phyloP scores from a whole-genome alignment of 64 coral and sea anemone genomes.

The Acropora yongei region DNA sequence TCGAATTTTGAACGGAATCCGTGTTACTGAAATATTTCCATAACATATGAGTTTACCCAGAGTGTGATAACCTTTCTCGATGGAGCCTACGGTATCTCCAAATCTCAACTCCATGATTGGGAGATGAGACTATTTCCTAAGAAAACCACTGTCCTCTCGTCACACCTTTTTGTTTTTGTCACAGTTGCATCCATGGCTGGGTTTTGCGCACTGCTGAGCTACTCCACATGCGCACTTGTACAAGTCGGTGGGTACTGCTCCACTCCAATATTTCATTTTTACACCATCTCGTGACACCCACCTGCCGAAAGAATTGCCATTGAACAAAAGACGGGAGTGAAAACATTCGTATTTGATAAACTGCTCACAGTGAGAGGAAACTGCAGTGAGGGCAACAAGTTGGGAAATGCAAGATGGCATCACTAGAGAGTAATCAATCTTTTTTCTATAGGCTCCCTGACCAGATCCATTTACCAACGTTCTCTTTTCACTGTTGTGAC shows the following conservation, averaged over 20 bases:
- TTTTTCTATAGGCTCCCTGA: background rate
- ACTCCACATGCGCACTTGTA: slow-evolving; percentile 25
- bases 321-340: background rate
- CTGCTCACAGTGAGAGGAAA: slow-evolving; percentile 50
- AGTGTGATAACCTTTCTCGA: background rate
- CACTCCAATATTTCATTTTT: slow-evolving; percentile 18
- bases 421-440: slow-evolving; percentile 8
- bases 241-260: background rate
- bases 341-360: slow-evolving; percentile 45
- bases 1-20: too few relatives aligned
- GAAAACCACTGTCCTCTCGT: slow-evolving; percentile 16
- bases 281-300: slow-evolving; percentile 13
- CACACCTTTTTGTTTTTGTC: background rate
- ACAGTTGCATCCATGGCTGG: slow-evolving; percentile 24
- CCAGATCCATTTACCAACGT: background rate
- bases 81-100: background rate
- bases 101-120: background rate
- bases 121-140: background rate
- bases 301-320: background rate
- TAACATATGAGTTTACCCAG: too few relatives aligned
- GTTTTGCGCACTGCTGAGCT: background rate
- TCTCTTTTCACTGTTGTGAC: slow-evolving; percentile 32
- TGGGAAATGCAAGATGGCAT: background rate
- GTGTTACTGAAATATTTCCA: too few relatives aligned
- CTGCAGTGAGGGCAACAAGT: background rate